These are phyloP conservation scores for Monoplex corrugatus DNA, from an alignment of 2,888 invertebrate species.

Conservation along the genomic window DNA sequence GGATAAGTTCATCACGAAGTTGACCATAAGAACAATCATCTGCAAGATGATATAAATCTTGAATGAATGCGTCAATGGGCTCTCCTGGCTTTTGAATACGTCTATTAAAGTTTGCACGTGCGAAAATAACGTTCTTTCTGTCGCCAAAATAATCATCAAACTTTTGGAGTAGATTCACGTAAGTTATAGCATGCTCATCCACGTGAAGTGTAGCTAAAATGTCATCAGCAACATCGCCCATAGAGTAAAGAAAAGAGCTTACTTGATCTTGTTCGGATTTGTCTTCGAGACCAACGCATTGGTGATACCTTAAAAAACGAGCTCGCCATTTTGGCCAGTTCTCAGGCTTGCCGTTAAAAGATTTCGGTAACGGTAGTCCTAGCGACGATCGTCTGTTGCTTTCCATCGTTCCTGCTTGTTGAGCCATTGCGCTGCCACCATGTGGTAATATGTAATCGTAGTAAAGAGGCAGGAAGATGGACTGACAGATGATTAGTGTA, in stretches of 20 bases:
- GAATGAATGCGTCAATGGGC: background rate
- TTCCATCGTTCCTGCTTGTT: no score
- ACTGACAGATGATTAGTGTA: no score
- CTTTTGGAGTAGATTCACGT: background rate
- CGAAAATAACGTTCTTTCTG: slow-evolving; percentile 1
- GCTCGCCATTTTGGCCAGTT: slow-evolving; percentile 23
- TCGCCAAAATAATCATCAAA: background rate
- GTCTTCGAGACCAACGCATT: background rate
- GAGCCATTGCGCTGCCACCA: no score
- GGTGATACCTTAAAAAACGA: background rate
- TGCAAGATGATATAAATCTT: slow-evolving; percentile 2
- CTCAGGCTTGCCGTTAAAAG: background rate
- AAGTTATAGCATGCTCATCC: background rate
- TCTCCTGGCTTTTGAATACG: background rate
- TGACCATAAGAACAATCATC: background rate
- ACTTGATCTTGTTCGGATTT: background rate
- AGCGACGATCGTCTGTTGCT: no score
- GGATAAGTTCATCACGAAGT: slow-evolving; percentile 23
- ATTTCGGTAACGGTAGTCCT: background rate
- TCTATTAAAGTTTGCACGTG: background rate
- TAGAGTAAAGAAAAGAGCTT: background rate
- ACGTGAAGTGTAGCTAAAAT: background rate
- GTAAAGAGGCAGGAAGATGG: no score
- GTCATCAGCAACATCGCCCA: background rate
- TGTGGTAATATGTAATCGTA: no score